phyloP scores from a whole-genome alignment of 92 coral and sea anemone genomes.

The Chrysogorgia sp. region DNA sequence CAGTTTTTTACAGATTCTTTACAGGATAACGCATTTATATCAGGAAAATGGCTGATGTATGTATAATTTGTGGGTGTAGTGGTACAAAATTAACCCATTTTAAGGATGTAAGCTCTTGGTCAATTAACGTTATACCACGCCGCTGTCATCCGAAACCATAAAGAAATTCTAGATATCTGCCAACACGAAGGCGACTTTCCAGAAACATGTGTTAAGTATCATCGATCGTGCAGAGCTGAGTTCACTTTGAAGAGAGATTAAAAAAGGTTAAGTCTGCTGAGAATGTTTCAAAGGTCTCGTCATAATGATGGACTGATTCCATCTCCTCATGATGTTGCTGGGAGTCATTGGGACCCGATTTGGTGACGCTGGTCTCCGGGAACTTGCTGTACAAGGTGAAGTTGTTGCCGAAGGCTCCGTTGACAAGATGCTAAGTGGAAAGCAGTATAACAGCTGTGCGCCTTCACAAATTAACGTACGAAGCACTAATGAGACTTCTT shows the following conservation, averaged over 20 bases:
- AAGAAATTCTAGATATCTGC: slow-evolving; percentile 45
- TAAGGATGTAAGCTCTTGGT: slow-evolving; percentile 52
- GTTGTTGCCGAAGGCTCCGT: slow-evolving; percentile 44
- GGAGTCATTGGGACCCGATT: slow-evolving; percentile 67
- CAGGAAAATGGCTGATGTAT: slow-evolving; percentile 57
- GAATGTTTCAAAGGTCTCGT: slow-evolving; percentile 51
- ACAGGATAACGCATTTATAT: background rate
- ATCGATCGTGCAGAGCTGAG: slow-evolving; percentile 58
- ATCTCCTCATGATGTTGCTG: slow-evolving; percentile 62
- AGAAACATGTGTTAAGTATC: slow-evolving; percentile 60
- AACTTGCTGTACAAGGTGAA: slow-evolving; percentile 51
- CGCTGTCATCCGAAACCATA: slow-evolving; percentile 56
- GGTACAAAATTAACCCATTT: slow-evolving; percentile 48
- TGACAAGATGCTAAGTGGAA: slow-evolving; percentile 27
- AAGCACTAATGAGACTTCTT: slow-evolving; percentile 41
- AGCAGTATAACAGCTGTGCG: slow-evolving; percentile 47
- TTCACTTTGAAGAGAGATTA: slow-evolving; percentile 52
- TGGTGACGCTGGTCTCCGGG: slow-evolving; percentile 73
- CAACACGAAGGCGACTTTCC: slow-evolving; percentile 54
- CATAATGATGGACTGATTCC: slow-evolving; percentile 73
- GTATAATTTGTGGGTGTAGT: slow-evolving; percentile 54
- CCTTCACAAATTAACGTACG: slow-evolving; percentile 31
- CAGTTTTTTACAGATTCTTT: slow-evolving; percentile 20
- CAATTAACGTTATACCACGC: slow-evolving; percentile 60
- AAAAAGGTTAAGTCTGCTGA: slow-evolving; percentile 19